Percentiles rank a stretch among this genome's conserved stretches.
phyloP scores from a whole-genome alignment of 1,140 invertebrate genomes.

The Lepidurus arcticus region DNA sequence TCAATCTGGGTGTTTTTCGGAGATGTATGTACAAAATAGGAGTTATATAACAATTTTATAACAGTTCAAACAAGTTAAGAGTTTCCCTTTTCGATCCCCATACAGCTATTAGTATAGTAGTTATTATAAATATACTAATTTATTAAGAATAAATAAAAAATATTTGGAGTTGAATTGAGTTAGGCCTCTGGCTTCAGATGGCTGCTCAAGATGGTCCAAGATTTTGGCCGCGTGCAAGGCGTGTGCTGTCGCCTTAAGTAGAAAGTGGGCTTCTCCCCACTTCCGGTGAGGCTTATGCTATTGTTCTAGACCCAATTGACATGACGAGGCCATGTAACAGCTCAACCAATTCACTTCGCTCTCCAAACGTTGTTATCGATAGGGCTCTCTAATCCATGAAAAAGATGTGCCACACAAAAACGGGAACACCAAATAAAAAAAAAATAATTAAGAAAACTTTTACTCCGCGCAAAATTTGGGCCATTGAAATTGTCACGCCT shows the following conservation, averaged over 20 bases:
- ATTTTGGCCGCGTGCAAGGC: constrained; percentile 2
- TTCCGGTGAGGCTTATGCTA: constrained; percentile 7
- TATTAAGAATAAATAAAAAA: background rate
- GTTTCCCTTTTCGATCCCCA: too few relatives aligned
- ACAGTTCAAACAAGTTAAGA: too few relatives aligned
- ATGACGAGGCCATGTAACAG: constrained; percentile 1
- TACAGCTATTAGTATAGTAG: too few relatives aligned
- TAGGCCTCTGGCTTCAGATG: background rate
- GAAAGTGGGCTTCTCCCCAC: background rate
- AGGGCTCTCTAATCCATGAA: background rate
- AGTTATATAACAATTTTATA: too few relatives aligned
- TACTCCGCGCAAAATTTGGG: too few relatives aligned
- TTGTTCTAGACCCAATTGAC: background rate
- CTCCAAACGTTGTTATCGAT: background rate
- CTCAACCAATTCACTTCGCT: constrained; percentile 11
- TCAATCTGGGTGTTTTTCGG: too few relatives aligned
- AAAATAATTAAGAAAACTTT: too few relatives aligned
- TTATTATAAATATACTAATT: background rate
- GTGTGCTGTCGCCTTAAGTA: background rate
- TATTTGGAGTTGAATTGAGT: background rate
- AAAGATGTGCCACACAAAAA: background rate
- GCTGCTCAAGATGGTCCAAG: constrained; percentile 1
- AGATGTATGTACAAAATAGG: too few relatives aligned
- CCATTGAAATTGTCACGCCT: too few relatives aligned
- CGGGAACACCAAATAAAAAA: background rate